Base-by-base conservation (phyloP, 2,797 vertebrate genomes). In the Myotis myotis region DNA sequence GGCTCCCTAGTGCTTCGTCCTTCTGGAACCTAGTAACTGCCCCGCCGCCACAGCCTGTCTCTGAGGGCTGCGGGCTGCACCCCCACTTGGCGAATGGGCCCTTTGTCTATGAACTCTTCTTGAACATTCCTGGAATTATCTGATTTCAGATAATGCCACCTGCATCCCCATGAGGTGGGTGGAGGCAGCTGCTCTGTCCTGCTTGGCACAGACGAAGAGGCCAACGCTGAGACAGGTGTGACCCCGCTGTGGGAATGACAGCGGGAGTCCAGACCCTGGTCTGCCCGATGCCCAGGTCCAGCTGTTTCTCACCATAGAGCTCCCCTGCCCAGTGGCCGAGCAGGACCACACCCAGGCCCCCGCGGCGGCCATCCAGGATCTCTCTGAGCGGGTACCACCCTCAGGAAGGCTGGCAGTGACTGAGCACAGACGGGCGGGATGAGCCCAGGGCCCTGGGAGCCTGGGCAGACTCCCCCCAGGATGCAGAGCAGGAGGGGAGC, bases 81-180 rank as follows among this genome's bases (percentile, higher is more conserved):
- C 8, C 6, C 25, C 17, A 11, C 80, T 83, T 79, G 55, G 3
- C 64, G n/a, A n/a, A 74, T 8, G 53, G 70, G 51, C 28, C 15
- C 11, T 51, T 28, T 72, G 64, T 60, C 15, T 60, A 30, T 33
- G 68, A 71, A 64, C 74, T 62, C 22, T 47, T 25, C 47, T 57
- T 49, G 41, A 81, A 53, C 49, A 36, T 87, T 25, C 79, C 78
- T 53, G 38, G 76, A 71, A 55, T 33, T 30, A 9, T 38, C 49
- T 57, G 66, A 1, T n/a, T 76, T 41, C 60, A 78, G 11, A 81
- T n/a, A n/a, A n/a, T 28, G 36, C 68, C 30, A 4, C 36, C 78
- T 33, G 22, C n/a, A 4, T 19, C 30, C 30, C 8, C 6, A 5
- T 0, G 1, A 70, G 30, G 25, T 1, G 20, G 13, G 13, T n/a